Percentiles rank a stretch among this genome's conserved stretches.
These are phyloP conservation scores for Hirtodrosophila histrioides DNA, from an alignment of 2,888 invertebrate species.

Conservation along the genomic window DNA sequence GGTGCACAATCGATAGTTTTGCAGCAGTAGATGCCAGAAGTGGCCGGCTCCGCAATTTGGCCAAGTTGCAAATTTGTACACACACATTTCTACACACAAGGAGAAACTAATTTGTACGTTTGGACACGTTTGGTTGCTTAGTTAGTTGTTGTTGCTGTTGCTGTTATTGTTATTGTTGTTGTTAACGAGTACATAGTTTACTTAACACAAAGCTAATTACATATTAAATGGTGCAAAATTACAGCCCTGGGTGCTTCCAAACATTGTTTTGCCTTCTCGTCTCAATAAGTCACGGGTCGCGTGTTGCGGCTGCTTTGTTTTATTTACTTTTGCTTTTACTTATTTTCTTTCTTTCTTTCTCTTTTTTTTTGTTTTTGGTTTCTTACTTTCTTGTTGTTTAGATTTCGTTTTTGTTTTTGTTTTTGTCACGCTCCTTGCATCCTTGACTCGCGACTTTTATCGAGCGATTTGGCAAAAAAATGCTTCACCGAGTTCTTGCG, in stretches of 20 bases:
- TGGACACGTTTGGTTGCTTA: conserved; percentile 53
- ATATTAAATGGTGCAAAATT: conserved; percentile 83
- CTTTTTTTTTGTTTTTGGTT: conserved; percentile 2
- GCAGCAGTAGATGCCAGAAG: conserved; percentile 1
- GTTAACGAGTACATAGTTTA: conserved; percentile 67
- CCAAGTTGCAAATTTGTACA: conserved; percentile 36
- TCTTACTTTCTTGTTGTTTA: too few species aligned
- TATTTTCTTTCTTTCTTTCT: conserved; percentile 17
- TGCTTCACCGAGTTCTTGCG: conserved; percentile 83
- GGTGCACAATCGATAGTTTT: conserved; percentile 3
- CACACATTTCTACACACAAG: conserved; percentile 36
- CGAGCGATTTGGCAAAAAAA: conserved; percentile 81
- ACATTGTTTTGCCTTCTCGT: conserved; percentile 81
- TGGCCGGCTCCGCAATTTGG: conserved; percentile 16
- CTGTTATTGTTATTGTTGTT: conserved; percentile 43
- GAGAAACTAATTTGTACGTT: conserved; percentile 54
- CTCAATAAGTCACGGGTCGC: conserved; percentile 64
- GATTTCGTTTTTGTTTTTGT: neutral
- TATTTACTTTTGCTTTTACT: neutral
- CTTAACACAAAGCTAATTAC: conserved; percentile 82
- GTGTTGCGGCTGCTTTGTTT: conserved; percentile 25
- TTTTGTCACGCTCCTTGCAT: conserved; percentile 42
- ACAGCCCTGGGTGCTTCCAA: conserved; percentile 83
- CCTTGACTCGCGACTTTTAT: conserved; percentile 66
- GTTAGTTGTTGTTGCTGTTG: conserved; percentile 59